These are phyloP conservation scores for Silvanus unidentatus DNA, from an alignment of 2,888 invertebrate species.

Conservation along the genomic window DNA sequence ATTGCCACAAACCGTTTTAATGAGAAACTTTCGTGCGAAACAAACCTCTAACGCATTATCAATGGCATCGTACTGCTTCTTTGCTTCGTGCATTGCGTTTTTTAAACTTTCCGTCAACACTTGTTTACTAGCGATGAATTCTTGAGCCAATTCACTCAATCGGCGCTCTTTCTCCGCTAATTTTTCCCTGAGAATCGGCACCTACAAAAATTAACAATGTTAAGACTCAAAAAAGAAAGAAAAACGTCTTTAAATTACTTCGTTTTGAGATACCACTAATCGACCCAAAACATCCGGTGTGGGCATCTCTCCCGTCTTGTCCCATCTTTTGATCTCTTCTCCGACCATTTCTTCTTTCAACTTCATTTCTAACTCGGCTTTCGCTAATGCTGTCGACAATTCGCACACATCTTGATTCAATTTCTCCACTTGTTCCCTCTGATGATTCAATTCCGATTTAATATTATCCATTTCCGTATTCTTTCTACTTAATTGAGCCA, in stretches of 20 bases:
- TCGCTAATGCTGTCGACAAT: conserved; percentile 51
- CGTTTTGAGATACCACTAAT: conserved; percentile 40
- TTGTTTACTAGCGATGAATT: conserved; percentile 42
- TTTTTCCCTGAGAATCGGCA: conserved; percentile 42
- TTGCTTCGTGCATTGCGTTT: conserved; percentile 51
- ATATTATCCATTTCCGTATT: conserved; percentile 50
- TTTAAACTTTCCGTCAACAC: conserved; percentile 47
- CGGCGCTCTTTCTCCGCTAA: conserved; percentile 45
- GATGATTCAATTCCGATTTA: conserved; percentile 51
- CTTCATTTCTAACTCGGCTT: conserved; percentile 40
- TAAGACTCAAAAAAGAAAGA: not conserved
- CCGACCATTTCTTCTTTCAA: conserved; percentile 43
- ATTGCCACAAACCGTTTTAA: not conserved
- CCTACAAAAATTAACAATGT: conserved; percentile 28
- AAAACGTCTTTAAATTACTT: conserved; percentile 34
- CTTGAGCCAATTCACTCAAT: conserved; percentile 44
- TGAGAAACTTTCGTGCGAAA: not conserved
- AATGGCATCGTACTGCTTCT: conserved; percentile 58
- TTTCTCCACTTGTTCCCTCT: conserved; percentile 54
- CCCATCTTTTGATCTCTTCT: conserved; percentile 43
- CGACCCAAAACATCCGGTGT: conserved; percentile 41
- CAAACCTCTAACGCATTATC: conserved; percentile 54
- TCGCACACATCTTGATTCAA: conserved; percentile 55
- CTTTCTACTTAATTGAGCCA: conserved; percentile 50
- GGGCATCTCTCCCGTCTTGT: conserved; percentile 42